Conservation (phyloP, 2,797 vertebrate genomes). For the Amniataba percoides region DNA sequence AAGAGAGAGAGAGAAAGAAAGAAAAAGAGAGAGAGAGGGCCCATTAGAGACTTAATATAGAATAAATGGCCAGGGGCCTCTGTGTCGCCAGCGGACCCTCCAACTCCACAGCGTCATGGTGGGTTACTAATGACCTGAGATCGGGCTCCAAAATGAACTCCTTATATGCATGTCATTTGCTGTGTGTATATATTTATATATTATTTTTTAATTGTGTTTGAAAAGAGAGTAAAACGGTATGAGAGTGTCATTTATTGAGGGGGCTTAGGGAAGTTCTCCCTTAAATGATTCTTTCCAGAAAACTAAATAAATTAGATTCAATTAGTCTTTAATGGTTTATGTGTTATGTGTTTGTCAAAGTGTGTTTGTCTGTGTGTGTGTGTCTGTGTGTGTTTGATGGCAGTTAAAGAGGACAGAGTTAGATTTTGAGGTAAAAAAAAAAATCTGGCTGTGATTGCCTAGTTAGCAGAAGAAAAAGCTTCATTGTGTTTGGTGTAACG, state of each 20-base stretch:
- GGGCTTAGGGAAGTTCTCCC: conserved; percentile 80
- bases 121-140: conserved; percentile 99
- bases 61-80: conserved; percentile 99
- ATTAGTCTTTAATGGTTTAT: conserved; percentile 92
- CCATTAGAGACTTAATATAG: conserved; percentile 99
- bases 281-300: conserved; percentile 86
- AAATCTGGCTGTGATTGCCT: conserved; percentile 69
- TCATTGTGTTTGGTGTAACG: conserved; percentile 58
- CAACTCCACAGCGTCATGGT: conserved; percentile 94
- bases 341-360: conserved; percentile 79
- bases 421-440: conserved; percentile 51
- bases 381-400: conserved; percentile 41
- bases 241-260: conserved; percentile 77
- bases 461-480: conserved; percentile 73
- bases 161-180: conserved; percentile 99
- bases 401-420: conserved; percentile 65
- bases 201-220: conserved; percentile 99
- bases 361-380: conserved; percentile 47
- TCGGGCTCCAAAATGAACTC: conserved; percentile 97
- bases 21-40: conserved; percentile 82
- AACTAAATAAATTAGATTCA: conserved; percentile 99
- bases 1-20: conserved; percentile 23
- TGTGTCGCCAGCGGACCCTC: conserved; percentile 94
- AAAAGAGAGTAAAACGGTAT: conserved; percentile 96
- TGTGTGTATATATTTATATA: conserved; percentile 99